phyloP scores from a whole-genome alignment of 2,797 vertebrate species.

The Rhincodon typus region DNA sequence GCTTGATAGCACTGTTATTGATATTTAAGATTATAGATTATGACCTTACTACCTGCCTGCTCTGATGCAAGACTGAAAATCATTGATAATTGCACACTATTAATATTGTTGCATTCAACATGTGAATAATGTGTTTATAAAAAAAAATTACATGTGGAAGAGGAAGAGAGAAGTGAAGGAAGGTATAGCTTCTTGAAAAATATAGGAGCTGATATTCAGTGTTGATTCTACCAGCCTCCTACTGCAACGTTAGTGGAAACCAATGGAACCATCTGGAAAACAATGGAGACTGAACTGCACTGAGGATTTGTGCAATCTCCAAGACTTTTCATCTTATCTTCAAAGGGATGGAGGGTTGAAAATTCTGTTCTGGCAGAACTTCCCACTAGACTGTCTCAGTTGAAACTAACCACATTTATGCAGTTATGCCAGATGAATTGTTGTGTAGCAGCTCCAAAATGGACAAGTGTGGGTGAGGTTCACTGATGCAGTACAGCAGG shows the following conservation, averaged over 20 bases:
- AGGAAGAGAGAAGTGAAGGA: background rate
- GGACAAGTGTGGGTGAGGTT: background rate
- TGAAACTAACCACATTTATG: background rate
- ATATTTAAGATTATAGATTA: background rate
- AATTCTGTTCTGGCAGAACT: background rate
- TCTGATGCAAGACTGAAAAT: background rate
- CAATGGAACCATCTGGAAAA: background rate
- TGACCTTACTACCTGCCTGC: background rate
- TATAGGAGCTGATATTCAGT: background rate
- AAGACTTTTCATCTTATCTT: background rate
- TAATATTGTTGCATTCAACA: background rate
- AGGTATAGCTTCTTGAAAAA: background rate
- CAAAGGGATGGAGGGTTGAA: background rate
- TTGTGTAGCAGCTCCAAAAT: background rate
- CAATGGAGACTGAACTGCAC: background rate
- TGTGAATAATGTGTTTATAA: background rate
- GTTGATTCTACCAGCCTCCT: background rate
- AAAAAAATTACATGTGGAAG: background rate
- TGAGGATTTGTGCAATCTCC: background rate
- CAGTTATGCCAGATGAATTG: background rate
- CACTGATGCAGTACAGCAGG: background rate
- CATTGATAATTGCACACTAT: background rate
- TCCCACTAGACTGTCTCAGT: background rate
- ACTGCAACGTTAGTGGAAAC: background rate
- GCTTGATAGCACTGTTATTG: too few species aligned